phyloP scores from a whole-genome alignment of 2,113 vertebrate genomes.

The Lophochroa leadbeateri region DNA sequence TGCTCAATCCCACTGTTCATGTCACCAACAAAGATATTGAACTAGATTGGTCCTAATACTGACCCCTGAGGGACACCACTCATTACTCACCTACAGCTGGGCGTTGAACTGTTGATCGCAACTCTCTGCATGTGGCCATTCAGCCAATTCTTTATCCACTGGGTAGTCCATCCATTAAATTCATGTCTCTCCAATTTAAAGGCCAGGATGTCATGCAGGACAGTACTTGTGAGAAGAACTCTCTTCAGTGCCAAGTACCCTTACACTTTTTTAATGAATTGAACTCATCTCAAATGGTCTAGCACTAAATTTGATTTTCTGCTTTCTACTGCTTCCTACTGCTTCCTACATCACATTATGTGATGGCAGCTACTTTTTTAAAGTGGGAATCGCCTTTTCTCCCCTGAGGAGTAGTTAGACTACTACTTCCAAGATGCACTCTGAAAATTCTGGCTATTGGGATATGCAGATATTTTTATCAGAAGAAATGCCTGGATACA shows the following conservation, averaged over 20 bases:
- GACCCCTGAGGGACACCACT: not conserved
- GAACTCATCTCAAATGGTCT: not conserved
- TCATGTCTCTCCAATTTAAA: not conserved
- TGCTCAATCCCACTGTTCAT: not conserved
- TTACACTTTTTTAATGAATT: not conserved
- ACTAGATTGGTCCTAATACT: not conserved
- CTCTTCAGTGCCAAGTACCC: not conserved
- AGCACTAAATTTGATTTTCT: not conserved
- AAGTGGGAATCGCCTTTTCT: not conserved
- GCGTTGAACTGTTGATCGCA: not conserved
- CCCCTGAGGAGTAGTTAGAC: not conserved
- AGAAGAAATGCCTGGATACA: not conserved
- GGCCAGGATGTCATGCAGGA: not conserved
- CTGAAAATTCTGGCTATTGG: not conserved
- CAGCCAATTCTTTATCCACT: not conserved
- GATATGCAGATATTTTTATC: not conserved
- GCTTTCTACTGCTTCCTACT: not conserved
- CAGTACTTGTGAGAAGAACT: not conserved
- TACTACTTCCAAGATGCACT: not conserved
- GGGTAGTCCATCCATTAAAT: not conserved
- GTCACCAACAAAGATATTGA: not conserved
- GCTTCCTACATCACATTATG: not conserved
- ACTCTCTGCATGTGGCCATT: not conserved
- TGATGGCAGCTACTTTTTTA: not conserved
- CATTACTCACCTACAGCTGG: not conserved